A percentile compares a stretch with the other conserved stretches of the same genome.
phyloP scores from a whole-genome alignment of 2,888 invertebrate species.

The Colletes collaris region DNA sequence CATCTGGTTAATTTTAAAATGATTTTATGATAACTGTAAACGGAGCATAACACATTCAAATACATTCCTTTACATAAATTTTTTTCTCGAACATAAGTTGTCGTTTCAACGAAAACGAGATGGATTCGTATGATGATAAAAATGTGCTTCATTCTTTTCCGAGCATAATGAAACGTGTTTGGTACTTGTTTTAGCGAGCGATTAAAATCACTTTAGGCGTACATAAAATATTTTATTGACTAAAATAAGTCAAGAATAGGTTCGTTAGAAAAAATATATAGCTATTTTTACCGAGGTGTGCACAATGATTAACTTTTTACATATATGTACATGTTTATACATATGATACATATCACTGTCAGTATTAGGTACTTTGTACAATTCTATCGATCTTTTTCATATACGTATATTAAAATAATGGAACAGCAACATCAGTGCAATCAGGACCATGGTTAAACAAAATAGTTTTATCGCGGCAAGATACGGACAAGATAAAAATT shows the following conservation, averaged over 20 bases:
- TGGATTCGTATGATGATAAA: not conserved
- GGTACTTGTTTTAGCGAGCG: not conserved
- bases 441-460: constrained; percentile 46
- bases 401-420: not conserved
- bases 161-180: not conserved
- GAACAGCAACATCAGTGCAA: constrained; percentile 19
- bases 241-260: constrained; percentile 27
- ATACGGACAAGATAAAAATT: constrained; percentile 5
- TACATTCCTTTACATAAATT: not conserved
- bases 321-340: constrained; percentile 57
- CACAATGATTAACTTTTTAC: constrained; percentile 49
- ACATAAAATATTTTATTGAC: constrained; percentile 10
- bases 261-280: constrained; percentile 25
- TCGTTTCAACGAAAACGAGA: not conserved
- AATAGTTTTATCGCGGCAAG: constrained; percentile 11
- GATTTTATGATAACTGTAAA: too few species aligned
- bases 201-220: not conserved
- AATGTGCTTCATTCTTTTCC: not conserved
- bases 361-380: constrained; percentile 19
- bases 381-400: not conserved
- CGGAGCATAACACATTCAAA: not conserved
- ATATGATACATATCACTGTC: constrained; percentile 27
- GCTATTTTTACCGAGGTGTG: constrained; percentile 1
- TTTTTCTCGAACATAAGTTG: not conserved
- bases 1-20: not conserved